Evolutionary conservation across 2,888 invertebrate species (phyloP), one percentile per base, ranked within the genome.

Genomic region (Teleogryllus oceanicus): DNA sequence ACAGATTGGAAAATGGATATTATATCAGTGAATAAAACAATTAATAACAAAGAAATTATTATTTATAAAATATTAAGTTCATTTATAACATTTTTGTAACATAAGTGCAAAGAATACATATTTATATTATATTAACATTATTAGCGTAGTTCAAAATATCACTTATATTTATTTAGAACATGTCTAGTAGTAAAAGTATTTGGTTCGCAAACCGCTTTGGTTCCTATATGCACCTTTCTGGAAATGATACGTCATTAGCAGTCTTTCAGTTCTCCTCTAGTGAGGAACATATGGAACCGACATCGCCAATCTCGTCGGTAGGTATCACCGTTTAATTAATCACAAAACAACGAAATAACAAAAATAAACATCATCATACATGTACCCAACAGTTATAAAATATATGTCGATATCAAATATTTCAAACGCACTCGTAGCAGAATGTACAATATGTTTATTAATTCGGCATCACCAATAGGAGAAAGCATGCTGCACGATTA

Each of bases 141-240:
- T 62, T 62, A 18, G n/a, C 62, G n/a, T 62, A 18, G 62, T 82
- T 80, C 82, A 81, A 79, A 79, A 80, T 76, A 37, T 77, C 12
- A 78, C n/a, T 74, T 74, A 13, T 77, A 49, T 50, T 50, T 79
- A n/a, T 76, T 80, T 78, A 75, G 78, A 21, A 37, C 37, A 37
- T 37, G 37, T 37, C 37, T 37, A 37, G 37, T 37, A 18, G 62
- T 62, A 62, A 62, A 62, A 18, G 62, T 62, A 16, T 37, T 37
- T 37, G 62, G n/a, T 18, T 62, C 16, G 62, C 11, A 62, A 13
- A 62, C 13, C 62, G 62, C 62, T 18, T 62, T 62, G 62, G 62
- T 62, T 62, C 62, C n/a, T 62, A n/a, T 62, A 62, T 62, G 62
- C 62, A 62, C 62, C 62, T 18, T 62, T 18, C n/a, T 62, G 62